phyloP scores from a whole-genome alignment of 1,140 invertebrate genomes.

The Pogonus chalceus region DNA sequence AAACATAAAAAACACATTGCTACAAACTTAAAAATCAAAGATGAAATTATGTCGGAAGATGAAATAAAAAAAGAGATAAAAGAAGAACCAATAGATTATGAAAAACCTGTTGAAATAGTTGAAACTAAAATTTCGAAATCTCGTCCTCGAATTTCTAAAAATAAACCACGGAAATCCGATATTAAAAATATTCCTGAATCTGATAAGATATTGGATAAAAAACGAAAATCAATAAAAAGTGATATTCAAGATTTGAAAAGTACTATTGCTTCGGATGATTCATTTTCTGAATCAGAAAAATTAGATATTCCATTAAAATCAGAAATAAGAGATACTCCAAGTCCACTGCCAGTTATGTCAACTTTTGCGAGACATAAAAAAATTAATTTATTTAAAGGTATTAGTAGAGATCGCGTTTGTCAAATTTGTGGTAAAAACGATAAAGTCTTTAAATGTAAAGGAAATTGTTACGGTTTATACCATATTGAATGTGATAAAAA shows the following conservation, averaged over 20 bases:
- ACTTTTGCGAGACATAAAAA: constrained; percentile 16
- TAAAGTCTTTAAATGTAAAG: constrained; percentile 52
- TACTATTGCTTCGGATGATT: constrained; percentile 25
- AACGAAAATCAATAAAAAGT: constrained; percentile 14
- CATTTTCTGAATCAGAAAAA: constrained; percentile 30
- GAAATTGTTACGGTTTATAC: constrained; percentile 42
- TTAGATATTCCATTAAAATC: constrained; percentile 21
- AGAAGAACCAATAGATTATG: constrained; percentile 21
- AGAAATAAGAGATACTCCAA: constrained; percentile 18
- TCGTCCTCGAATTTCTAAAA: too few relatives aligned
- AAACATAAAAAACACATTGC: too few relatives aligned
- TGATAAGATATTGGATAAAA: too few relatives aligned
- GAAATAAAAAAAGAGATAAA: constrained; percentile 24
- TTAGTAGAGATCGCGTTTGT: constrained; percentile 51
- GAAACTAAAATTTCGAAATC: too few relatives aligned
- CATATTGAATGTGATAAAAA: constrained; percentile 37
- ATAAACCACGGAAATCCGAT: too few relatives aligned
- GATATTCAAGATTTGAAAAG: constrained; percentile 4
- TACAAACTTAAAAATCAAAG: too few relatives aligned
- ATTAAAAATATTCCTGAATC: too few relatives aligned
- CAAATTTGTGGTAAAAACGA: constrained; percentile 52
- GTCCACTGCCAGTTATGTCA: background rate
- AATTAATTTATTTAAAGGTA: constrained; percentile 49
- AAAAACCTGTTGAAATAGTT: background rate
- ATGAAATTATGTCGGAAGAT: too few relatives aligned